Evolutionary conservation across 2,797 vertebrate genomes (phyloP).

Genomic region (Spinibarbus caldwelli): DNA sequence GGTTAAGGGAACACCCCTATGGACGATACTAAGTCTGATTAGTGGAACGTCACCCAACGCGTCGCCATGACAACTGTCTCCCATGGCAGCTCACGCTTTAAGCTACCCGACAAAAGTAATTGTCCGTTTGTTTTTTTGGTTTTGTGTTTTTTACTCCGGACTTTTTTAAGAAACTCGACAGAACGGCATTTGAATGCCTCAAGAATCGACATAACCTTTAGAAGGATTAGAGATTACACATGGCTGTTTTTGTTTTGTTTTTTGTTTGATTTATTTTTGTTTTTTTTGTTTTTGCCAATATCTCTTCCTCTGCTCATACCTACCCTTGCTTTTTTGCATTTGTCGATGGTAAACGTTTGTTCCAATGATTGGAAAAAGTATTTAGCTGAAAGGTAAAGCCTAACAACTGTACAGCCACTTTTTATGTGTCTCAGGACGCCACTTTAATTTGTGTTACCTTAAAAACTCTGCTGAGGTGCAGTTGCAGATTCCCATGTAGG

Average conservation of each 20-base stretch:
- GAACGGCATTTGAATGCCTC: conserved; percentile 72
- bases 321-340: conserved; percentile 81
- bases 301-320: conserved; percentile 69
- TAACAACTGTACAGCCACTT: conserved; percentile 74
- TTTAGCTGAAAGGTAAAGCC: conserved; percentile 68
- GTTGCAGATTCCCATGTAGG: conserved; percentile 99
- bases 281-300: conserved; percentile 66
- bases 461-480: conserved; percentile 86
- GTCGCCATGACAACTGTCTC: conserved; percentile 91
- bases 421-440: conserved; percentile 74
- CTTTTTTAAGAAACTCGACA: conserved; percentile 74
- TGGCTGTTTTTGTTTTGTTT: conserved; percentile 69
- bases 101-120: conserved; percentile 99
- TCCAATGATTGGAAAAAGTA: conserved; percentile 79
- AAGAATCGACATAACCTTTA: conserved; percentile 65
- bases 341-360: conserved; percentile 67
- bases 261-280: conserved; percentile 46
- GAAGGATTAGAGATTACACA: conserved; percentile 75
- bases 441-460: conserved; percentile 79
- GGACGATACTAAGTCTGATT: conserved; percentile 90
- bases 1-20: conserved; percentile 95
- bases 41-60: conserved; percentile 79
- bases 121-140: conserved; percentile 85
- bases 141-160: conserved; percentile 81
- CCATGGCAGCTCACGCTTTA: conserved; percentile 95